These are phyloP conservation scores for Erythrocercus mccallii DNA, from an alignment of 2,113 vertebrate species.

Conservation along the genomic window DNA sequence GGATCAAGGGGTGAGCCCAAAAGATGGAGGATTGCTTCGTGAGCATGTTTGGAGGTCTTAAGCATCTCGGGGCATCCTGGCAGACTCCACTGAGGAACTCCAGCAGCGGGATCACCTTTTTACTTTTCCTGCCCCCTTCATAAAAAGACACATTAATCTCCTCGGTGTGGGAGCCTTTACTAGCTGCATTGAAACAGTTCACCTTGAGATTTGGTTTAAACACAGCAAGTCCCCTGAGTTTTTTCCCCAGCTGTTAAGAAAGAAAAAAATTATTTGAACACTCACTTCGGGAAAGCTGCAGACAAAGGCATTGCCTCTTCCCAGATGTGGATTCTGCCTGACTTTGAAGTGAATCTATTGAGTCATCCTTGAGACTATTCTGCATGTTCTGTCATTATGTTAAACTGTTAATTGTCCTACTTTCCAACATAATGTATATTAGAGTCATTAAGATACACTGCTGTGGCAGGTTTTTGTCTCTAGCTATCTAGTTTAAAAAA, in stretches of 20 bases:
- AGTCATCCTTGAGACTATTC: background rate
- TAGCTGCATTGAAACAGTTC: conserved; percentile 19
- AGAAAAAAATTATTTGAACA: conserved; percentile 40
- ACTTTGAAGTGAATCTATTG: conserved; percentile 57
- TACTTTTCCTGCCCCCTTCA: background rate
- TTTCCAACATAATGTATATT: conserved; percentile 5
- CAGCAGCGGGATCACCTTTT: background rate
- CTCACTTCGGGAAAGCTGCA: conserved; percentile 39
- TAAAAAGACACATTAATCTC: background rate
- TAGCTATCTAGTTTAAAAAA: background rate
- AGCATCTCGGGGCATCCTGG: background rate
- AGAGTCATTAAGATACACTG: background rate
- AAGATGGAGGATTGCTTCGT: background rate
- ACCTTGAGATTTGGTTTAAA: conserved; percentile 55
- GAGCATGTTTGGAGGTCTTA: background rate
- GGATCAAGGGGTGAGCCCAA: rapidly evolving
- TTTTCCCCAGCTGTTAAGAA: conserved; percentile 39
- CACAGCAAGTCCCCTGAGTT: conserved; percentile 19
- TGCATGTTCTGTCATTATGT: background rate
- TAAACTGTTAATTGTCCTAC: conserved; percentile 50
- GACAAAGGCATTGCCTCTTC: conserved; percentile 50
- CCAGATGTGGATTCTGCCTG: conserved; percentile 53
- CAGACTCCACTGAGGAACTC: background rate
- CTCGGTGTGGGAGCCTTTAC: background rate
- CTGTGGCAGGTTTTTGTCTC: conserved; percentile 1